A percentile compares a stretch with the other conserved stretches of the same genome.
Conservation (phyloP, 2,113 vertebrate genomes). For the Oxyruncus cristatus region DNA sequence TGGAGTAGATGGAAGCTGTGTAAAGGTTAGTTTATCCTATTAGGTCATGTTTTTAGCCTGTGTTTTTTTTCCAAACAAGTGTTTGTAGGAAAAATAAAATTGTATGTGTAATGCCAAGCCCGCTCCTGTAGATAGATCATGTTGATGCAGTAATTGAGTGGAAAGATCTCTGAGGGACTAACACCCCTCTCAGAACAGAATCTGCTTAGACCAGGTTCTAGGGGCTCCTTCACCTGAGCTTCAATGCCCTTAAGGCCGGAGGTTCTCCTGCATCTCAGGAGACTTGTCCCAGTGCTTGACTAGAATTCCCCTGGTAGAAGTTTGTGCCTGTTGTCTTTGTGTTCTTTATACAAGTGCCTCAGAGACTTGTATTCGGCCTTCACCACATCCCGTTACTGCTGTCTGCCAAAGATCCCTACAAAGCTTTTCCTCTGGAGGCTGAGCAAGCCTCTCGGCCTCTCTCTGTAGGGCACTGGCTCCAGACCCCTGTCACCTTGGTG, state of each 20-base stretch:
- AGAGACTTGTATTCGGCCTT: neutral
- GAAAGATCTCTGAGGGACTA: neutral
- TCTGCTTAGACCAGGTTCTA: neutral
- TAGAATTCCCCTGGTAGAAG: neutral
- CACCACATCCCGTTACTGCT: neutral
- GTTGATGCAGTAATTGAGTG: neutral
- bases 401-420: accelerated
- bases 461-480: neutral
- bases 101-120: neutral
- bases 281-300: neutral
- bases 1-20: neutral
- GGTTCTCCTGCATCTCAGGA: neutral
- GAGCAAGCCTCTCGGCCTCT: neutral
- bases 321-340: neutral
- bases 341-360: neutral
- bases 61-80: neutral
- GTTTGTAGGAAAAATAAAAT: neutral
- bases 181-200: neutral
- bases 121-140: neutral
- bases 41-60: neutral
- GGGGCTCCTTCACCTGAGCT: neutral
- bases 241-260: accelerated
- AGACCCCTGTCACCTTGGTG: neutral
- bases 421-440: neutral
- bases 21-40: neutral